Conservation (phyloP, 2,797 vertebrate genomes). For the Lacerta bilineata region DNA sequence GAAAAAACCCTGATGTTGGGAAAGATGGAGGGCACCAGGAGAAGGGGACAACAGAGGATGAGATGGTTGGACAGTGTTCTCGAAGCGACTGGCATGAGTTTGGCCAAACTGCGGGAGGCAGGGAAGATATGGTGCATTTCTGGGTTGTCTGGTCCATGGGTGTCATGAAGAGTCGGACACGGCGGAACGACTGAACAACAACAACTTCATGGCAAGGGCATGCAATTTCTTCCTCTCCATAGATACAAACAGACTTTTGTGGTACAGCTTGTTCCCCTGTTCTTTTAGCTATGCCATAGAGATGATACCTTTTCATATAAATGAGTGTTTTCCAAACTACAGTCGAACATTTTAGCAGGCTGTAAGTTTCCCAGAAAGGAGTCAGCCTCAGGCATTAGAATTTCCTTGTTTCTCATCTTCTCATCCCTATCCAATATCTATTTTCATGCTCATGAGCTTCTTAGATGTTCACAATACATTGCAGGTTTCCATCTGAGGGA, state of each 20-base stretch:
- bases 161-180: too few relatives aligned
- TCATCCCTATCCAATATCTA: neutral
- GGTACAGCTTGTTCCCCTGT: neutral
- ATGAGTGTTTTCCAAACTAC: neutral
- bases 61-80: too few relatives aligned
- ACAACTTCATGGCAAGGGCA: neutral
- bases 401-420: slow-evolving; percentile 8
- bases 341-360: neutral
- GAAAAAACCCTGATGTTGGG: too few relatives aligned
- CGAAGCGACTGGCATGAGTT: too few relatives aligned
- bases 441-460: neutral
- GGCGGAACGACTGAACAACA: too few relatives aligned
- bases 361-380: neutral
- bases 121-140: too few relatives aligned
- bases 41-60: too few relatives aligned
- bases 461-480: slow-evolving; percentile 4
- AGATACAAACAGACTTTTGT: neutral
- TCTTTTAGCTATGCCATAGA: neutral
- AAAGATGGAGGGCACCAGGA: too few relatives aligned
- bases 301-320: neutral
- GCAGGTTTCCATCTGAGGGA: slow-evolving; percentile 34
- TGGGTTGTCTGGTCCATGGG: too few relatives aligned
- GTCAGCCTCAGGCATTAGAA: neutral
- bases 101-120: too few relatives aligned
- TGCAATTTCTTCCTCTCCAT: neutral